These are phyloP conservation scores for Himalopsyche kuldschensis DNA, from an alignment of 2,888 invertebrate species.

Conservation along the genomic window DNA sequence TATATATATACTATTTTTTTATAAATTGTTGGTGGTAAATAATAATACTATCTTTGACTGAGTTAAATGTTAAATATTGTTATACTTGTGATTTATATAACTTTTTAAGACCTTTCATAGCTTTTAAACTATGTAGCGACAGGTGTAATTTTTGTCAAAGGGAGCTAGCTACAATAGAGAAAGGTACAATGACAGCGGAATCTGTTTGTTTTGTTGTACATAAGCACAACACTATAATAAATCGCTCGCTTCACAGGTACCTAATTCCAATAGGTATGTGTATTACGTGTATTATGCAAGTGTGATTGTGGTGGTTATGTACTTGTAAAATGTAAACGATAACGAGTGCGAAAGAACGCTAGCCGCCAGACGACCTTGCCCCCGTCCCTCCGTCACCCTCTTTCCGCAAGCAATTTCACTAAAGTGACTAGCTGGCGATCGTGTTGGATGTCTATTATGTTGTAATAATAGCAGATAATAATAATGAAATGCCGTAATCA, in stretches of 20 bases:
- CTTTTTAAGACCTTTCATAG: too few relatives aligned
- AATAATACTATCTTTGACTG: too few relatives aligned
- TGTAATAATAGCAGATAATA: slow-evolving; percentile 4
- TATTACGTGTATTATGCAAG: neutral
- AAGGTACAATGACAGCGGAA: neutral
- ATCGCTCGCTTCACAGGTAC: neutral
- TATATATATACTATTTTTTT: too few relatives aligned
- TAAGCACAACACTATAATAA: neutral
- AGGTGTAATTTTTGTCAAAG: neutral
- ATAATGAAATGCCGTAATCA: slow-evolving; percentile 21
- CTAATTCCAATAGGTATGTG: neutral
- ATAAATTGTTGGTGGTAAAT: too few relatives aligned
- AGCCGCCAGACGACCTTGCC: slow-evolving; percentile 45
- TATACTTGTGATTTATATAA: too few relatives aligned
- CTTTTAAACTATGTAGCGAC: too few relatives aligned
- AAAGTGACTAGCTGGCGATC: slow-evolving; percentile 42
- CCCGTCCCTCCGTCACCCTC: slow-evolving; percentile 54
- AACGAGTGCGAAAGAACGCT: slow-evolving; percentile 27
- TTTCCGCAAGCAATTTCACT: slow-evolving; percentile 42
- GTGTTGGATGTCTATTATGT: slow-evolving; percentile 44
- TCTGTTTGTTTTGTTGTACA: neutral
- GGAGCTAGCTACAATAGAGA: neutral
- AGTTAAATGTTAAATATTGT: too few relatives aligned
- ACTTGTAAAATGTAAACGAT: slow-evolving; percentile 15
- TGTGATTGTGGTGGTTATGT: neutral